Conservation (phyloP, 2,113 vertebrate species). For the Hippocampus guttulatus region DNA sequence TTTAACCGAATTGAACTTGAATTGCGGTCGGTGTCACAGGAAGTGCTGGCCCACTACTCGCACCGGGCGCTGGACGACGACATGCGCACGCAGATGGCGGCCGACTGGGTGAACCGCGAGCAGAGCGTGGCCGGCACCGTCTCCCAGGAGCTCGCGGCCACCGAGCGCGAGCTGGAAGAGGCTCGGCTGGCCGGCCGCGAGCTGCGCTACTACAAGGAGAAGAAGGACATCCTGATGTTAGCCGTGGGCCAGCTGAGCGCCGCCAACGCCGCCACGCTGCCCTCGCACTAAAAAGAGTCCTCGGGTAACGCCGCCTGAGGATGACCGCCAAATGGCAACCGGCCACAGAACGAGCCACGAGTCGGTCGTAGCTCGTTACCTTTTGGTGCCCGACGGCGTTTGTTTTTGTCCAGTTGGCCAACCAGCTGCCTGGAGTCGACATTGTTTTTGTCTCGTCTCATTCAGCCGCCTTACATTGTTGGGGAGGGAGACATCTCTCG, state of each 20-base stretch:
- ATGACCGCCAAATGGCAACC: slow-evolving; percentile 30
- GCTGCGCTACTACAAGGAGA: slow-evolving; percentile 96
- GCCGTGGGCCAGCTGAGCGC: slow-evolving; percentile 86
- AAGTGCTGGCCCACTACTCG: slow-evolving; percentile 96
- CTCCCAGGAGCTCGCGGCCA: slow-evolving; percentile 81
- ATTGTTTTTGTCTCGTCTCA: background rate
- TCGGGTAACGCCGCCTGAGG: background rate
- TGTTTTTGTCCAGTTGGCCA: slow-evolving; percentile 22
- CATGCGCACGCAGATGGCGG: slow-evolving; percentile 93
- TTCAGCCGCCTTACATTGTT: slow-evolving; percentile 19
- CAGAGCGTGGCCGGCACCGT: slow-evolving; percentile 81
- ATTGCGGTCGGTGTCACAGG: slow-evolving; percentile 64
- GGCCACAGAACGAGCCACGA: slow-evolving; percentile 26
- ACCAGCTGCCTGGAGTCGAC: slow-evolving; percentile 25
- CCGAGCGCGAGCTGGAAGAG: slow-evolving; percentile 88
- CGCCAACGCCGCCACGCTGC: slow-evolving; percentile 73
- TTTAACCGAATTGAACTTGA: no score
- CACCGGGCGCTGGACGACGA: slow-evolving; percentile 95
- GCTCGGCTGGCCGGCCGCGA: slow-evolving; percentile 91
- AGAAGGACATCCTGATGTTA: slow-evolving; percentile 94
- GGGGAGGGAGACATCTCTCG: background rate
- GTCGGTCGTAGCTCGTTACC: slow-evolving; percentile 41
- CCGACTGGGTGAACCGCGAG: slow-evolving; percentile 96
- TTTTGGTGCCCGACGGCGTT: slow-evolving; percentile 57
- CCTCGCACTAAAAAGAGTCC: slow-evolving; percentile 62